Evolutionary conservation across 2,113 vertebrate species (phyloP).

Genomic region (Leucosticte australis): DNA sequence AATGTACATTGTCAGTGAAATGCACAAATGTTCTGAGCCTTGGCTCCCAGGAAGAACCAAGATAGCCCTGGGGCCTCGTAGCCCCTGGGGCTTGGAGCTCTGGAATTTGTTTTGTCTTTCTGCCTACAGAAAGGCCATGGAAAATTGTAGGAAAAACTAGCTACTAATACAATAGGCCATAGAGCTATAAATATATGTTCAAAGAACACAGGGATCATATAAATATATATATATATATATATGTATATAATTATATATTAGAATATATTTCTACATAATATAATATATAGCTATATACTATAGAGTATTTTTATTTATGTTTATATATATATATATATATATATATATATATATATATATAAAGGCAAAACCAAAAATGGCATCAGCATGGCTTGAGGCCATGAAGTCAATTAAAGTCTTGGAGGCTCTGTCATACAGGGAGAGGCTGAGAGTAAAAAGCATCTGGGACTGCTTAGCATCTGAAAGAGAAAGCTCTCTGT

Average conservation of each 20-base stretch:
- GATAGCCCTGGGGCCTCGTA: accelerated
- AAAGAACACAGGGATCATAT: not conserved
- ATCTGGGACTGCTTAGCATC: not conserved
- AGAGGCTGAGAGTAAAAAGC: not conserved
- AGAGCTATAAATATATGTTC: not conserved
- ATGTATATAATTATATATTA: no score
- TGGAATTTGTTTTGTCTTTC: not conserved
- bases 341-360: no score
- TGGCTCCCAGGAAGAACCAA: not conserved
- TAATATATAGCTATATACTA: no score
- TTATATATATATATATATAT: no score
- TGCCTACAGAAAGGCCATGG: not conserved
- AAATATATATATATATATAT: not conserved
- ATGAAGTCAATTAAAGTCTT: not conserved
- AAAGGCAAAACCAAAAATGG: not conserved
- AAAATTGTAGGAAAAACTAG: not conserved
- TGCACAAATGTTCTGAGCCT: no score
- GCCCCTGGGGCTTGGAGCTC: not conserved
- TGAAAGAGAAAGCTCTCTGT: not conserved
- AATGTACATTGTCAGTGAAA: accelerated
- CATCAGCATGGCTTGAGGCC: not conserved
- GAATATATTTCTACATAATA: no score
- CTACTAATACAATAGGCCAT: not conserved
- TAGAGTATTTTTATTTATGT: no score
- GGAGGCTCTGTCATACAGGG: not conserved